Conservation (phyloP, 2,888 invertebrate species). For the Margaritifera margaritifera region DNA sequence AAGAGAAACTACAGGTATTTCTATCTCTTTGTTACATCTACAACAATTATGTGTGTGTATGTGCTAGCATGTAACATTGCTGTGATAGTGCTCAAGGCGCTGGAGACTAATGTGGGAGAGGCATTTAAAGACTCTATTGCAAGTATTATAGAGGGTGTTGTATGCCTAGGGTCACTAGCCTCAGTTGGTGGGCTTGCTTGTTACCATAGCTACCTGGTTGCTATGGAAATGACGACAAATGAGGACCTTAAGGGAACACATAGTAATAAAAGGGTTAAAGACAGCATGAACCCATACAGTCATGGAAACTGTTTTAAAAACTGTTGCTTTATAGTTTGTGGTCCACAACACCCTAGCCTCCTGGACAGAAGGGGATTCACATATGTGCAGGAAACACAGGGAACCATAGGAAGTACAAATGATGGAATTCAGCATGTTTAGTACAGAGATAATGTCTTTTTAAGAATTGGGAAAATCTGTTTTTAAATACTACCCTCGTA, state of each 20-base stretch:
- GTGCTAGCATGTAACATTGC: conserved; percentile 35
- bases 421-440: too few relatives aligned
- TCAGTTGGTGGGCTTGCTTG: conserved; percentile 39
- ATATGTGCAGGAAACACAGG: too few relatives aligned
- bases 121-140: conserved; percentile 36
- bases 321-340: conserved; percentile 30
- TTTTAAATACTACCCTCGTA: too few relatives aligned
- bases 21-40: conserved; percentile 32
- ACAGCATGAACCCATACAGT: conserved; percentile 30
- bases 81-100: conserved; percentile 31
- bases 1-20: conserved; percentile 38
- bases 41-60: conserved; percentile 34
- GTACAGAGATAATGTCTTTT: too few relatives aligned
- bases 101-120: conserved; percentile 29
- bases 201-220: conserved; percentile 40
- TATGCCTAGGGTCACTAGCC: conserved; percentile 32
- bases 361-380: conserved; percentile 30
- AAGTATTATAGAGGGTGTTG: conserved; percentile 34
- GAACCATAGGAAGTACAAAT: too few relatives aligned
- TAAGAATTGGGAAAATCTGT: too few relatives aligned
- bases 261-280: conserved; percentile 30
- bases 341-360: conserved; percentile 30
- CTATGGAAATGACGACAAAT: conserved; percentile 36
- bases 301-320: conserved; percentile 31
- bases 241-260: conserved; percentile 40